Base-by-base conservation (phyloP, 2,797 vertebrate species). In the Pogoniulus pusillus region DNA sequence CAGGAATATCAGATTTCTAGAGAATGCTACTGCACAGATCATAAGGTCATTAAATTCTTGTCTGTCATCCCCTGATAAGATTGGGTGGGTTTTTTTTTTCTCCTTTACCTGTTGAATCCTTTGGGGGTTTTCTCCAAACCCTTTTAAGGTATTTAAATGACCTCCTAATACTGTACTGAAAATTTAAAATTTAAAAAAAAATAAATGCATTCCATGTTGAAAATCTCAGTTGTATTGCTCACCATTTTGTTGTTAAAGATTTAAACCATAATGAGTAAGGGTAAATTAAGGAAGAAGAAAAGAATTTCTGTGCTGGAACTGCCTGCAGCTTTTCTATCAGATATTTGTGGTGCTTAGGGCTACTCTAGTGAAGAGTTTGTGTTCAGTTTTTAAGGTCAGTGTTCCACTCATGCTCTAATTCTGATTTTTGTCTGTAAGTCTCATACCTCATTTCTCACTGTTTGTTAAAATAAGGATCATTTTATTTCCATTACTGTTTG, bases 121-220 rank as follows among this genome's bases (percentile, higher is more conserved):
- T 96, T 82, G 70, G 79, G 74, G 82, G 97, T 97, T 91, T 74
- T 66, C 81, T 55, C 39, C 87, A 89, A 91, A 69, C 89, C 72
- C 95, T 49, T 92, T 29, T 6, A 77, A 90, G 91, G 82, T 95
- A 85, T 91, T 95, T 90, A 96, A 97, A 96, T 97, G 93, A 97
- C 96, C 87, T 97, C 90, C 97, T 97, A 97, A 96, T 80, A 95
- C 96, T 97, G 95, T 97, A 96, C 95, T 96, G 70, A 93, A 98
- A 97, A 97, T 94, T 91, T 60, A 29, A 87, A 45, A 45, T 45
- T 7, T 45, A 45, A 51, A 55, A 63, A 39, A 91, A 98, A 98
- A 98, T 98, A 98, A 98, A 98, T 68, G 81, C 96, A 96, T 97
- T 98, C 96, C 97, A 68, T 94, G 82, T 78, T 96, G 94, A 97